phyloP scores from a whole-genome alignment of 2,888 invertebrate species.

The Endotricha flammealis region DNA sequence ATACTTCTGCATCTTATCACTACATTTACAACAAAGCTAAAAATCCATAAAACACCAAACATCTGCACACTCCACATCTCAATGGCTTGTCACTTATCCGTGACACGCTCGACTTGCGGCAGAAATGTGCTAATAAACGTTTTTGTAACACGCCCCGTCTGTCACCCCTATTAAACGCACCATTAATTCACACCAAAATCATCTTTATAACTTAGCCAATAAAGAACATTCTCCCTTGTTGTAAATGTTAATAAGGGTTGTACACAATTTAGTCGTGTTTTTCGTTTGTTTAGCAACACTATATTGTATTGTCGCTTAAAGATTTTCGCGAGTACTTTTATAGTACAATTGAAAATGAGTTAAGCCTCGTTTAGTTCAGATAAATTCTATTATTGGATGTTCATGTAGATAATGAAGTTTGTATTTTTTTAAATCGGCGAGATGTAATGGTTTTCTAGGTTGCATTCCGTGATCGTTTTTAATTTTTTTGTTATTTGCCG shows the following conservation, averaged over 20 bases:
- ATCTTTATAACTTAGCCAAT: slow-evolving; percentile 15
- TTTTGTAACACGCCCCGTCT: slow-evolving; percentile 45
- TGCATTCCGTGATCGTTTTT: no score
- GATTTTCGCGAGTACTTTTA: slow-evolving; percentile 18
- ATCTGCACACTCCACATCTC: slow-evolving; percentile 40
- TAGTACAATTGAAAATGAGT: no score
- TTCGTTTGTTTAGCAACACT: slow-evolving; percentile 37
- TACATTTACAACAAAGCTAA: no score
- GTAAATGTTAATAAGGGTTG: slow-evolving; percentile 17
- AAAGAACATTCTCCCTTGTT: slow-evolving; percentile 15
- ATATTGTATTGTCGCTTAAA: slow-evolving; percentile 23
- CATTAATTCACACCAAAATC: slow-evolving; percentile 13
- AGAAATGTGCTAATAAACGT: slow-evolving; percentile 68
- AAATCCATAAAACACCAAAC: slow-evolving; percentile 18
- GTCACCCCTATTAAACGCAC: slow-evolving; percentile 27
- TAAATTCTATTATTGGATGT: no score
- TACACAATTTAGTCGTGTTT: slow-evolving; percentile 26
- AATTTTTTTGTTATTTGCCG: no score
- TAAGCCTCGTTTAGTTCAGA: no score
- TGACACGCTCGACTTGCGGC: slow-evolving; percentile 56
- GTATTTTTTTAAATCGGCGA: no score
- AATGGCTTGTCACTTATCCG: slow-evolving; percentile 64
- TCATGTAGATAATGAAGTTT: no score
- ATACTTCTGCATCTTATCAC: no score
- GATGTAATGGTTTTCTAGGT: no score